Evolutionary conservation across 2,113 vertebrate genomes (phyloP), one percentile per base, ranked within the genome.

Genomic region (Sceloporus tristichus): DNA sequence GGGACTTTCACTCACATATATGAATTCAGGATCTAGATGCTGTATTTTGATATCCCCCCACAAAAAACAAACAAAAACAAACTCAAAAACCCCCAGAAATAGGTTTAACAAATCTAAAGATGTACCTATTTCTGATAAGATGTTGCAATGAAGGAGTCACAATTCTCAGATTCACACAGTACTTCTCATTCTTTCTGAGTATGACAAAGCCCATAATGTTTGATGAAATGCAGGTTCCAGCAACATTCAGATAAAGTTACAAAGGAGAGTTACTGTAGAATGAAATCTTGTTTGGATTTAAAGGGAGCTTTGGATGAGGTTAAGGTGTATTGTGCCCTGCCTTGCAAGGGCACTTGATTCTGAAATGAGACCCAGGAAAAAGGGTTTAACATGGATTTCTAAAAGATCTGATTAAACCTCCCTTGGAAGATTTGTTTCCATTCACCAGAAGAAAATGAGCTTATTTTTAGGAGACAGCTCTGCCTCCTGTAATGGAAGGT

Each of bases 231-330:
- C 91, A 95, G 92, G 80, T 93, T 92, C 66, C 82, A 88, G 91
- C 74, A 93, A 71, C n/a, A 59, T 88, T 92, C 87, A 79, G 87
- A 89, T 87, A 91, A 85, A 89, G 54, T 85, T 90, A 66, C 81
- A 76, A 82, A 90, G 87, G 40, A 62, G 74, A 78, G 86, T 19
- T 68, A 65, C 21, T 91, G 48, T 84, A 89, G 77, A 53, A 53
- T 91, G 80, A 93, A 94, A 92, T 92, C 93, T 96, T 92, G 42
- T 75, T 83, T 80, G 88, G 77, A 89, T 95, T 94, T 94, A 92
- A 93, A 79, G 82, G 85, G 70, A 94, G 25, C 84, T 95, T 95
- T 87, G 87, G 90, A 82, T 88, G 88, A 85, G 80, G 62, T 74
- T 87, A 87, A 89, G 91, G 86, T 94, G 77, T 80, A 73, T 75